Evolutionary conservation across 2,888 invertebrate species (phyloP), one percentile per base, ranked within the genome.

Genomic region (Willowsia nigromaculata): DNA sequence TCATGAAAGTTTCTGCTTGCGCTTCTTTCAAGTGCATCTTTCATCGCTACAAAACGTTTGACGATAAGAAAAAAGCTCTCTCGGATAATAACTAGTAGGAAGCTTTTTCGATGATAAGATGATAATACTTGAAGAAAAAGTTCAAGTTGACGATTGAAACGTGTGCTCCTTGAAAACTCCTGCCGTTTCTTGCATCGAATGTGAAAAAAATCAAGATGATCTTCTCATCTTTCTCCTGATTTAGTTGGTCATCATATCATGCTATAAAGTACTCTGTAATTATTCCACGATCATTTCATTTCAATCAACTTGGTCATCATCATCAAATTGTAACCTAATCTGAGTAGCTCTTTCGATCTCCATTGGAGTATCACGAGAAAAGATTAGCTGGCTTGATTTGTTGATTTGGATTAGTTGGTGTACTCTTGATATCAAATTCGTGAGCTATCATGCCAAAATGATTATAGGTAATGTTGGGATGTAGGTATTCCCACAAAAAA

Each of bases 401-500:
- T 56, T 25, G 22, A 56, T 62, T 62, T 62, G 2, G 27, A 62
- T 30, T 62, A 62, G 11, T 2, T 37, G 43, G 6, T 25, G 1
- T 62, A 43, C 5, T 43, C 33, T 71, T 1, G 68, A 33, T 68
- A 43, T 25, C 68, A 71, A 59, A 74, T 25, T 71, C 74, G 74
- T 84, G 71, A 84, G 74, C 71, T 40, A 84, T 83, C 74, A 84
- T 25, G 33, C 65, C 65, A 65, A 65, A 62, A 33, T n/a, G 13
- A 33, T 33, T 50, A 50, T 13, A 50, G 1, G 13, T 18, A n/a
- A n/a, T n/a, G n/a, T 13, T 56, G 7, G 11, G 27, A 59, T 53
- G 53, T 11, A 59, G 5, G 59, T 27, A 56, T 56, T 11, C 59
- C 0, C 59, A 59, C 27, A 27, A 59, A n/a, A 59, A 59, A 50